Conservation (phyloP, 2,113 vertebrate species). For the Pseudonaja textilis region DNA sequence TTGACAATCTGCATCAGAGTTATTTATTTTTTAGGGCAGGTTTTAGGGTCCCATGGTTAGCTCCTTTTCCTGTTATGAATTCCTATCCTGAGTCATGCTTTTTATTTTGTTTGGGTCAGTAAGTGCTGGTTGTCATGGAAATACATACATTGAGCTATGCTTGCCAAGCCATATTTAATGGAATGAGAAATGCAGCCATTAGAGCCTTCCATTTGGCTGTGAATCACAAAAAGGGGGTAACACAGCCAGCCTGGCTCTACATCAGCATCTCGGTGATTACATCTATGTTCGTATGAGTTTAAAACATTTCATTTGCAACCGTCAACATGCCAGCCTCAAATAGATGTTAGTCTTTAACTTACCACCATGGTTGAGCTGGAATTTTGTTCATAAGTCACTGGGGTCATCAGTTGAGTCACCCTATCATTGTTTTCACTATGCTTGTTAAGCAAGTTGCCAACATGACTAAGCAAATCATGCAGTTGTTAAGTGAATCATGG, state of each 20-base stretch:
- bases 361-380: not conserved
- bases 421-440: not conserved
- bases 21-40: not conserved
- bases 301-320: not conserved
- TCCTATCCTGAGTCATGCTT: conserved; percentile 45
- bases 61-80: conserved; percentile 1
- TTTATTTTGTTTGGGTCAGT: not conserved
- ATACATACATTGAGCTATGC: not conserved
- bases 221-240: not conserved
- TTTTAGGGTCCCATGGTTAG: not conserved
- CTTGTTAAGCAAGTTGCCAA: not conserved
- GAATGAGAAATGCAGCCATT: conserved; percentile 45
- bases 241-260: not conserved
- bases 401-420: not conserved
- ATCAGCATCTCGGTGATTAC: not conserved
- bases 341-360: not conserved
- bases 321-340: not conserved
- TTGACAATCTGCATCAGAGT: not conserved
- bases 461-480: not conserved
- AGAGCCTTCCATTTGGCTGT: not conserved
- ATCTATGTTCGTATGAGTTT: not conserved
- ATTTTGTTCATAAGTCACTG: not conserved
- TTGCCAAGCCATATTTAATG: conserved; percentile 31
- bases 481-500: not conserved
- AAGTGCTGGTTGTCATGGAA: conserved; percentile 42